Evolutionary conservation across 2,888 invertebrate species (phyloP).

Genomic region (Meteorus cinctellus): DNA sequence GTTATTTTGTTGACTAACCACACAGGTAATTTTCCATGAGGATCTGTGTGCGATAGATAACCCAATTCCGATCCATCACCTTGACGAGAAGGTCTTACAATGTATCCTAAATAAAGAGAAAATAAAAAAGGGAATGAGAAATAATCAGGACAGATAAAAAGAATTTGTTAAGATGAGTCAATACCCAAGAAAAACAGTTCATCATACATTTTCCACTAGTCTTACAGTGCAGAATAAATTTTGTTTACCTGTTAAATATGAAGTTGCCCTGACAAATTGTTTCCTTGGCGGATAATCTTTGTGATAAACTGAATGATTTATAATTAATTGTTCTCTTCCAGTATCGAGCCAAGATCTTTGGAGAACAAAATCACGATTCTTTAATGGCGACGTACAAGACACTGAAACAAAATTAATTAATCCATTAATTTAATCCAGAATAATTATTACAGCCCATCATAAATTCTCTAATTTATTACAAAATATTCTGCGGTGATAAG

Average conservation of each 20-base stretch:
- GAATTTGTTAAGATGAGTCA: slow-evolving; percentile 5
- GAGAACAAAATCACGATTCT: slow-evolving; percentile 93
- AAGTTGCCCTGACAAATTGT: slow-evolving; percentile 83
- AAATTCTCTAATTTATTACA: background rate
- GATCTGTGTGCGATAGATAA: slow-evolving; percentile 93
- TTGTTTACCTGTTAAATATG: slow-evolving; percentile 77
- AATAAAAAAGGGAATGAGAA: slow-evolving; percentile 12
- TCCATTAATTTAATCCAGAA: slow-evolving; percentile 9
- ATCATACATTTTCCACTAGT: too few species aligned
- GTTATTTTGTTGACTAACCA: slow-evolving; percentile 94
- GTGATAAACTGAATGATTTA: slow-evolving; percentile 93
- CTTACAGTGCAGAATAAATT: background rate
- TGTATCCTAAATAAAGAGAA: slow-evolving; percentile 74
- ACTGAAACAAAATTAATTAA: slow-evolving; percentile 75
- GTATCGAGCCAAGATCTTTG: slow-evolving; percentile 94
- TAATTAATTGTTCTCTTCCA: slow-evolving; percentile 88
- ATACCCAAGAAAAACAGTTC: background rate
- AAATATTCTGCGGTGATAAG: too few species aligned
- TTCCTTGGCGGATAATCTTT: slow-evolving; percentile 89
- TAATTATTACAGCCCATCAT: slow-evolving; percentile 18
- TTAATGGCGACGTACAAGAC: slow-evolving; percentile 89
- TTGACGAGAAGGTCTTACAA: slow-evolving; percentile 77
- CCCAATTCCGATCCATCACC: slow-evolving; percentile 84
- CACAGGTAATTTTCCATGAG: slow-evolving; percentile 88
- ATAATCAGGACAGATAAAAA: slow-evolving; percentile 21